Percentiles rank a stretch among this genome's conserved stretches.
phyloP scores from a whole-genome alignment of 2,888 invertebrate species.

The Chrysolina americana region DNA sequence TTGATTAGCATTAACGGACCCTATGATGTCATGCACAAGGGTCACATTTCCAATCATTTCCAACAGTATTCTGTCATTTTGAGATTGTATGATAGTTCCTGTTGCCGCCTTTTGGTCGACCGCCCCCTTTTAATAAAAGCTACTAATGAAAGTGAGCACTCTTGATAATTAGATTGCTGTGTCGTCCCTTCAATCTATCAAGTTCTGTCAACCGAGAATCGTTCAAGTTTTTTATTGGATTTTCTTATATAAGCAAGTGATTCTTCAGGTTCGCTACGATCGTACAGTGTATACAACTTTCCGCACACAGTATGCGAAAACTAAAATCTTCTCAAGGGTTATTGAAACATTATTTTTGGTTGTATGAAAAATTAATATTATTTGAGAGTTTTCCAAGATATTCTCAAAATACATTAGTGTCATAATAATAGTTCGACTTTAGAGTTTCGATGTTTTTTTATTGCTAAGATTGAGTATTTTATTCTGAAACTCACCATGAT shows the following conservation, averaged over 20 bases:
- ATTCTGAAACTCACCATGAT: no score
- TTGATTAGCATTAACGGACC: constrained; percentile 5
- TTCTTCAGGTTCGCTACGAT: neutral
- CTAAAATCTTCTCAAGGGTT: no score
- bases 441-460: no score
- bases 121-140: constrained; percentile 67
- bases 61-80: constrained; percentile 9
- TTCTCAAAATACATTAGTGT: no score
- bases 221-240: constrained; percentile 14
- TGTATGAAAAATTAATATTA: no score
- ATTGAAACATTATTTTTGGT: no score
- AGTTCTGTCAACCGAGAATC: constrained; percentile 17
- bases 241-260: neutral
- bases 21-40: neutral
- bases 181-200: constrained; percentile 32
- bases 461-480: no score
- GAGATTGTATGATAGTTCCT: neutral
- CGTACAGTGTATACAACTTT: no score
- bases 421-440: no score
- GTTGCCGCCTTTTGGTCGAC: constrained; percentile 52
- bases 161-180: constrained; percentile 66
- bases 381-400: no score
- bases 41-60: neutral
- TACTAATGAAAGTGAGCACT: constrained; percentile 65
- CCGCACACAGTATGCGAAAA: no score